Base-by-base conservation (phyloP, 2,113 vertebrate species). In the Oreochromis tanganicae region DNA sequence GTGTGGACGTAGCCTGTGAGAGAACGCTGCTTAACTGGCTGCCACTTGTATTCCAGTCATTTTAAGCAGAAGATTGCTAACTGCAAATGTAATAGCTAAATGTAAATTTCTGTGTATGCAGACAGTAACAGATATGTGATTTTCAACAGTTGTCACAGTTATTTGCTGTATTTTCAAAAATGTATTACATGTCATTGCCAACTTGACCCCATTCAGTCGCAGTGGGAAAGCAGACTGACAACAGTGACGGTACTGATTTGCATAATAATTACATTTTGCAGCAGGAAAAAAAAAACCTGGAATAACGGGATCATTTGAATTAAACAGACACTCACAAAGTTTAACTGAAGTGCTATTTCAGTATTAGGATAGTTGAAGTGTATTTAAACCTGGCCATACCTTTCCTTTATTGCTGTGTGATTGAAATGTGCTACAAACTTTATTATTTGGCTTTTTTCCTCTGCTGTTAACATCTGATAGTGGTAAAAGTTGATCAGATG, bases 401-500 rank as follows among this genome's bases (percentile, higher is more conserved):
- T 36, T 73, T 57, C 1, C 8, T 24, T 71, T 71, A 24, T 71
- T 71, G 43, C 21, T 43, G n/a, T 43, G 41, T 71, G 0, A 16
- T 71, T 9, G n/a, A 71, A 43, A 71, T 46, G 0, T 43, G 17
- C 24, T 56, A 38, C 3, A 85, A 63, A 88, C 27, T n/a, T 43
- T 59, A 3, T 34, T 3, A 5, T 13, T 8, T 68, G 6, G 0
- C 3, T 81, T 27, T 29, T 73, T 10, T 1, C 10, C 12, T 66
- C 34, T n/a, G 1, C 11, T 11, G 48, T 56, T 57, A 14, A 34
- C 8, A 75, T 24, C 29, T 55, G 63, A 19, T 34, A 29, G 12
- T 38, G 5, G 27, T n/a, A 83, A 14, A 36, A 52, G 12, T 50
- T 32, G 14, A 66, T 36, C 2, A 57, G 79, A 97, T 97, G 96